Conservation (phyloP, 2,797 vertebrate species). For the Fistularia commersonii region DNA sequence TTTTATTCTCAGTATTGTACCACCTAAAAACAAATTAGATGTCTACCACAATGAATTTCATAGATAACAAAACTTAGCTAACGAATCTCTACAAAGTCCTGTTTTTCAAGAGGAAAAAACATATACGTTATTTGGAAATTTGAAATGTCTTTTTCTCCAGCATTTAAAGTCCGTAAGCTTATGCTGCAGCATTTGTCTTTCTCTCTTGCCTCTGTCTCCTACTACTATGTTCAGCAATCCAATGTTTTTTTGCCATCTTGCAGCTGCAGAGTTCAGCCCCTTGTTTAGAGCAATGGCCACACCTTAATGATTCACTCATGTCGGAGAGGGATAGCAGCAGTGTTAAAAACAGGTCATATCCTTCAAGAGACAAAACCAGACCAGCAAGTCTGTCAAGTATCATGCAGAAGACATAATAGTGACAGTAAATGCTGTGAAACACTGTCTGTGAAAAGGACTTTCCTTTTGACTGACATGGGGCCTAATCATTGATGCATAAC, state of each 20-base stretch:
- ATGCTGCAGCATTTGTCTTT: too few species aligned
- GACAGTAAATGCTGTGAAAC: constrained; percentile 1
- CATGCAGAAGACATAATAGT: constrained; percentile 15
- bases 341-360: constrained; percentile 60
- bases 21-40: too few species aligned
- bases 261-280: constrained; percentile 2
- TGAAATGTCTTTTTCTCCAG: too few species aligned
- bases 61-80: too few species aligned
- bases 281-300: constrained; percentile 43
- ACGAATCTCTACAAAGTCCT: too few species aligned
- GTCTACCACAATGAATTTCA: too few species aligned
- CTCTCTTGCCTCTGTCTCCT: constrained; percentile 6
- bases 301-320: constrained; percentile 48
- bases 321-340: constrained; percentile 25
- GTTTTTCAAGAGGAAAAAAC: too few species aligned
- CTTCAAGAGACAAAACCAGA: constrained; percentile 58
- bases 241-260: constrained; percentile 17
- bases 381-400: constrained; percentile 59
- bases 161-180: too few species aligned
- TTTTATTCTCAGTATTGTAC: too few species aligned
- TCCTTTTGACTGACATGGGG: constrained; percentile 1
- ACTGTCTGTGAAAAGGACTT: constrained; percentile 20
- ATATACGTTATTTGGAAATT: too few species aligned
- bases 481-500: not conserved
- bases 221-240: constrained; percentile 21